These are phyloP conservation scores for Menidia beryllina DNA, from an alignment of 2,113 vertebrate genomes.

Conservation along the genomic window DNA sequence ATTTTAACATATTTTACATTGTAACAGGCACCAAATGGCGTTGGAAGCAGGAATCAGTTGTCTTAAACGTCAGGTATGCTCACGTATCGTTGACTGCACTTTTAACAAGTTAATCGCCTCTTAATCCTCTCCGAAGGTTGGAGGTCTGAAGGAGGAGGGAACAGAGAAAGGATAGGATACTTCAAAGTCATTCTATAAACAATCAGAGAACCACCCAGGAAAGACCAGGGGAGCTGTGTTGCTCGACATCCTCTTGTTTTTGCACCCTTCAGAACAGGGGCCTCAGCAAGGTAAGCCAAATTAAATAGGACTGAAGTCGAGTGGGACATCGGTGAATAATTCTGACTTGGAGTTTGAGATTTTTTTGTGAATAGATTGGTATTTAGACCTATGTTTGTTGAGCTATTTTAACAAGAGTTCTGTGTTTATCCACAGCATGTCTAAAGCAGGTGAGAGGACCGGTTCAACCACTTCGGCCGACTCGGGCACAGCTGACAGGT, in stretches of 20 bases:
- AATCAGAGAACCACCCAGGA: neutral
- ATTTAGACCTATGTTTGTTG: neutral
- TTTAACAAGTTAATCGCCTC: slow-evolving; percentile 56
- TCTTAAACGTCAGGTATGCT: slow-evolving; percentile 28
- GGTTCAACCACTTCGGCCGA: slow-evolving; percentile 50
- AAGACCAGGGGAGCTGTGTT: slow-evolving; percentile 2
- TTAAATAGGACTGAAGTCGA: neutral
- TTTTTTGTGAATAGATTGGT: neutral
- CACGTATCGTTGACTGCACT: slow-evolving; percentile 45
- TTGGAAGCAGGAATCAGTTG: neutral
- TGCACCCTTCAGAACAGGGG: neutral
- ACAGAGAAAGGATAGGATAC: neutral
- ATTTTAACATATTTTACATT: too few relatives aligned
- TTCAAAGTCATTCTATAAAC: slow-evolving; percentile 6
- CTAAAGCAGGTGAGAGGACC: slow-evolving; percentile 48
- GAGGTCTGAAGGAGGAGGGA: slow-evolving; percentile 38
- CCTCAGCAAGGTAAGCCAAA: slow-evolving; percentile 32
- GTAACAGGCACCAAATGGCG: too few relatives aligned
- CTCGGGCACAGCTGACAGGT: slow-evolving; percentile 66
- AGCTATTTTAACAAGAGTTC: too few relatives aligned
- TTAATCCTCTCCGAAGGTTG: slow-evolving; percentile 61
- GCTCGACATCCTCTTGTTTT: neutral
- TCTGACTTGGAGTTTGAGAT: neutral
- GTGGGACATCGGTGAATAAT: neutral
- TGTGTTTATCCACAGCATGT: slow-evolving; percentile 60